Evolutionary conservation across 2,797 vertebrate genomes (phyloP).

Genomic region (Mastacembelus armatus): DNA sequence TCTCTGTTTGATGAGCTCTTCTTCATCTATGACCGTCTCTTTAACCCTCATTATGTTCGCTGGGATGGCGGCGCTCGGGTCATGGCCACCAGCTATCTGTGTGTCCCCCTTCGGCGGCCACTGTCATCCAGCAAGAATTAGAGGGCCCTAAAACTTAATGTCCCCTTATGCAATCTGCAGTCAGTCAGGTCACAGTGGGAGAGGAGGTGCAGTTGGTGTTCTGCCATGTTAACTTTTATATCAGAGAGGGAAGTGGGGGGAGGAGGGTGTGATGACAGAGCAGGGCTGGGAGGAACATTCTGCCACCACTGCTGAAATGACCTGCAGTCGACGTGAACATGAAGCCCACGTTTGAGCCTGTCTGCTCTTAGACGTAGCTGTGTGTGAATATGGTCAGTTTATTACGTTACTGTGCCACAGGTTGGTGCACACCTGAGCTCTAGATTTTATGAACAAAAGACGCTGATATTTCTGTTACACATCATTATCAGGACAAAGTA

Average conservation of each 20-base stretch:
- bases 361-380: background rate
- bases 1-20: conserved; percentile 81
- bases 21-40: conserved; percentile 76
- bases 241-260: conserved; percentile 37
- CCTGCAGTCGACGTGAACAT: background rate
- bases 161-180: conserved; percentile 78
- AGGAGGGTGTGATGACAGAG: conserved; percentile 12
- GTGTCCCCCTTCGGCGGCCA: conserved; percentile 18
- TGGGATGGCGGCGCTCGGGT: conserved; percentile 57
- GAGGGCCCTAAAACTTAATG: conserved; percentile 85
- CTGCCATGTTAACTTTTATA: conserved; percentile 82
- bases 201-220: conserved; percentile 76
- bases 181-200: conserved; percentile 68
- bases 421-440: background rate
- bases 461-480: too few species aligned
- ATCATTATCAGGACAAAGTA: too few species aligned
- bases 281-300: background rate
- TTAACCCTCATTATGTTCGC: conserved; percentile 82
- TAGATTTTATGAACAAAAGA: background rate
- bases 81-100: conserved; percentile 59
- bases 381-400: background rate
- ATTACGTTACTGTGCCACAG: background rate
- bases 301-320: conserved; percentile 2
- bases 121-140: conserved; percentile 74
- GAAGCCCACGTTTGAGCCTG: background rate